Conservation (phyloP, 2,797 vertebrate genomes). For the Pipistrellus pipistrellus region DNA sequence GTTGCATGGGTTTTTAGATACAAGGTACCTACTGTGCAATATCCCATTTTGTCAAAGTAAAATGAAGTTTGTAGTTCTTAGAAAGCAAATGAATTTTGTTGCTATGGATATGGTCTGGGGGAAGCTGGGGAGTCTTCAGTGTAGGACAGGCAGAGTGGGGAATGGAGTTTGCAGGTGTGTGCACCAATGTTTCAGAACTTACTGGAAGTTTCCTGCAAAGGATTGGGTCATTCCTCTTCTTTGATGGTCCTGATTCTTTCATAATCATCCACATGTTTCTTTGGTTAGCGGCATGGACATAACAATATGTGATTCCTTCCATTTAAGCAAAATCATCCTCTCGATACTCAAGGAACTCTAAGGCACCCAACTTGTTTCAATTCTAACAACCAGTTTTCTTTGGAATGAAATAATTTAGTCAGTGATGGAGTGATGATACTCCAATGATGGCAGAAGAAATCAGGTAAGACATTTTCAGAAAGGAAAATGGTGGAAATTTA, state of each 20-base stretch:
- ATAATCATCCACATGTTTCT: slow-evolving; percentile 5
- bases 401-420: neutral
- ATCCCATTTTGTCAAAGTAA: neutral
- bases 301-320: neutral
- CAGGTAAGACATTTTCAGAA: neutral
- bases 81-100: neutral
- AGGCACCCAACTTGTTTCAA: neutral
- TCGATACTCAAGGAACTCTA: neutral
- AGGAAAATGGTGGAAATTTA: neutral
- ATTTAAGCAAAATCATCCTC: neutral
- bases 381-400: neutral
- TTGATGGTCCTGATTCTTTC: neutral
- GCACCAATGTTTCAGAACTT: neutral
- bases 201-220: neutral
- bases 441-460: neutral
- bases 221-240: neutral
- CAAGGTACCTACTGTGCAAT: too few relatives aligned
- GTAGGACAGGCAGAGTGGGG: neutral
- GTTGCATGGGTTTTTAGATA: neutral
- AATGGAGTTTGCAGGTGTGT: neutral
- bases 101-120: neutral
- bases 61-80: neutral
- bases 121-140: neutral
- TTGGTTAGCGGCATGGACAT: neutral
- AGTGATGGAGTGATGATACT: neutral